phyloP scores from a whole-genome alignment of 1,140 invertebrate species.

The Rhagoletis zephyria region DNA sequence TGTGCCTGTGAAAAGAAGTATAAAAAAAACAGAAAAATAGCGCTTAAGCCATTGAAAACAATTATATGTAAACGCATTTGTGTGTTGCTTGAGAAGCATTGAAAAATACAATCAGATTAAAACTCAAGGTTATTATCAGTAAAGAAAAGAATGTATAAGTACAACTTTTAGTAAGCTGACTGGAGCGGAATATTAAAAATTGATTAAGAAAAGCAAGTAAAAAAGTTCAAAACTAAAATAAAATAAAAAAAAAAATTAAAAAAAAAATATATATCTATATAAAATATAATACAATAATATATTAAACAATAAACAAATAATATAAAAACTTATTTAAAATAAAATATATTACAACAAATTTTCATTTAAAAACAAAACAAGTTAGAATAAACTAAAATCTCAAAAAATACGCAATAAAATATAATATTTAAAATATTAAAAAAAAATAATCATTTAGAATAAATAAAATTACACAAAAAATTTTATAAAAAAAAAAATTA shows the following conservation, averaged over 20 bases:
- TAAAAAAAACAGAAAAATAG: not conserved
- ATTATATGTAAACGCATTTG: not conserved
- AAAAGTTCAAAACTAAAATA: not conserved
- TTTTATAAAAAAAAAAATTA: no score
- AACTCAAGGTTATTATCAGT: slow-evolving; percentile 50
- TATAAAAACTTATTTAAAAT: no score
- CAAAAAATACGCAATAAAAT: no score
- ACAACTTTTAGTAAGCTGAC: not conserved
- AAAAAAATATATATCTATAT: no score
- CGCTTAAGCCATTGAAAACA: not conserved
- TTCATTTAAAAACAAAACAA: no score
- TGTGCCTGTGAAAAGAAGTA: not conserved
- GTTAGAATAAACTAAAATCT: no score
- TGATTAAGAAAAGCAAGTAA: not conserved
- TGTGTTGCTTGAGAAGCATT: not conserved
- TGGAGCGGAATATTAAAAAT: not conserved
- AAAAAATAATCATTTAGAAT: no score
- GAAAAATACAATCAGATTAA: slow-evolving; percentile 26
- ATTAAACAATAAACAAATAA: no score
- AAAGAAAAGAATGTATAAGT: slow-evolving; percentile 40
- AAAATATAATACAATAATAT: no score
- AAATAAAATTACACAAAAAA: no score
- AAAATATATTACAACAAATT: not conserved
- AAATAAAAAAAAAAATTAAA: no score
- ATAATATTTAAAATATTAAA: no score